Percentiles rank a stretch among this genome's conserved stretches.
phyloP scores from a whole-genome alignment of 2,797 vertebrate species.

The Hephaestus fuliginosus region DNA sequence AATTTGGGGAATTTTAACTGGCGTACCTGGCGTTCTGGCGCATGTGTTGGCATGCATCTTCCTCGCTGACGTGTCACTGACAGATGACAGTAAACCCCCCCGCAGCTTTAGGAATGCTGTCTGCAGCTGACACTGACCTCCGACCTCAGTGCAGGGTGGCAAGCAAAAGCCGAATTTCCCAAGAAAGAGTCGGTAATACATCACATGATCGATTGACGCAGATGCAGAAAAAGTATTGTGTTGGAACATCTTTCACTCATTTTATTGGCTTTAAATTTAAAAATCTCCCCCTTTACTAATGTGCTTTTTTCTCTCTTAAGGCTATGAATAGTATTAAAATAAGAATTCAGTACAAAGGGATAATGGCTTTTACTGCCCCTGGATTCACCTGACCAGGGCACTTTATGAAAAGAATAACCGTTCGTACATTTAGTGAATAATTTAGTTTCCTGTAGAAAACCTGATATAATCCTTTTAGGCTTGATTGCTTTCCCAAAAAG shows the following conservation, averaged over 20 bases:
- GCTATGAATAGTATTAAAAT: constrained; percentile 15
- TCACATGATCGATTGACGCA: neutral
- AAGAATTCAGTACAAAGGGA: constrained; percentile 3
- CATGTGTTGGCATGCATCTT: constrained; percentile 27
- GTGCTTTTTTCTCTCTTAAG: neutral
- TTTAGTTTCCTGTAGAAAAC: constrained; percentile 45
- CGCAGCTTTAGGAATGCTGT: constrained; percentile 33
- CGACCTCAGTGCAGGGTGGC: constrained; percentile 29
- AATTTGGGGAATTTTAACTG: constrained; percentile 30
- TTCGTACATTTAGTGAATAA: constrained; percentile 48
- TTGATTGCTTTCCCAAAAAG: constrained; percentile 31
- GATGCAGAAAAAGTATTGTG: neutral
- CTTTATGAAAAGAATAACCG: constrained; percentile 24
- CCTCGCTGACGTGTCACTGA: constrained; percentile 19
- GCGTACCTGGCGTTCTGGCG: neutral
- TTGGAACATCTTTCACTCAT: neutral
- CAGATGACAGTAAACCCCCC: constrained; percentile 38
- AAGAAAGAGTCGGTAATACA: neutral
- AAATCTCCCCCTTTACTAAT: neutral
- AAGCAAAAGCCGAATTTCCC: constrained; percentile 2
- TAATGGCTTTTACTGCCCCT: constrained; percentile 40
- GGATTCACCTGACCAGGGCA: constrained; percentile 40
- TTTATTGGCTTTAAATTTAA: neutral
- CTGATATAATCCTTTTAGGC: constrained; percentile 42
- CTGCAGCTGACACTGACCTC: constrained; percentile 53